These are phyloP conservation scores for Pycnomerus fuliginosus DNA, from an alignment of 2,888 invertebrate species.

Conservation along the genomic window DNA sequence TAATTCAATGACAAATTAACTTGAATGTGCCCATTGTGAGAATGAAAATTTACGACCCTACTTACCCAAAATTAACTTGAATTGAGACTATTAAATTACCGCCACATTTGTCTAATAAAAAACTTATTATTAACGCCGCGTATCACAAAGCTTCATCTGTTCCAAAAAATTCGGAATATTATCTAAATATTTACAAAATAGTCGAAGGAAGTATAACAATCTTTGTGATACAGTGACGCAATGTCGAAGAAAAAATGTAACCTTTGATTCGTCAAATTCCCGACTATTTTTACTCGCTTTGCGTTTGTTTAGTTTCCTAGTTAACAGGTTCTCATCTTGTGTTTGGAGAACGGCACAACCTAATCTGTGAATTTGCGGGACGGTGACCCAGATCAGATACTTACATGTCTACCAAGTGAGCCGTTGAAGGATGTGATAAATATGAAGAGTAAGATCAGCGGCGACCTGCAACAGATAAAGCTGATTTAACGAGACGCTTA, in stretches of 20 bases:
- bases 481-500: constrained; percentile 23
- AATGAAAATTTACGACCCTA: too few relatives aligned
- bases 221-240: too few relatives aligned
- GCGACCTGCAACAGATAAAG: constrained; percentile 59
- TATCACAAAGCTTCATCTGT: too few relatives aligned
- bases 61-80: too few relatives aligned
- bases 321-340: constrained; percentile 14
- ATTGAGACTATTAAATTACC: too few relatives aligned
- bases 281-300: constrained; percentile 9
- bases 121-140: too few relatives aligned
- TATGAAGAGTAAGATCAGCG: constrained; percentile 61
- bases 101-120: too few relatives aligned
- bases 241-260: neutral
- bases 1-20: too few relatives aligned
- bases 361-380: constrained; percentile 15
- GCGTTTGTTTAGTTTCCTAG: constrained; percentile 14
- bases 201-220: too few relatives aligned
- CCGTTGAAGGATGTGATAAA: constrained; percentile 57
- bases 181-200: too few relatives aligned
- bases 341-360: constrained; percentile 9
- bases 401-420: constrained; percentile 62
- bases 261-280: neutral
- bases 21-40: too few relatives aligned
- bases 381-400: constrained; percentile 44
- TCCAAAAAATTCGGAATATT: too few relatives aligned